Conservation (phyloP, 1,140 invertebrate species). For the Pogonomyrmex barbatus region DNA sequence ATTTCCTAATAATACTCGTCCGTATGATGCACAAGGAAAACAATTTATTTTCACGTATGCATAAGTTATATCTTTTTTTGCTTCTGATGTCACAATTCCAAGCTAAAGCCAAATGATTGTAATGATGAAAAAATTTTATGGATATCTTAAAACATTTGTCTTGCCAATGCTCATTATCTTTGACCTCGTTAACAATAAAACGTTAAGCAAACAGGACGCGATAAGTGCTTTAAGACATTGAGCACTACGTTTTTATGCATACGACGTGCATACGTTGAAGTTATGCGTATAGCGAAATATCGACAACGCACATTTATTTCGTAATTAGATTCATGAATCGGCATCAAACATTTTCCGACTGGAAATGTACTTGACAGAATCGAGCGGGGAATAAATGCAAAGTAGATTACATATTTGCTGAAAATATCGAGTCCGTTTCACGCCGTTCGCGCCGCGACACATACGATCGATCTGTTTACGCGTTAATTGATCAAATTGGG, state of each 20-base stretch:
- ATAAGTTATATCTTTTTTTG: not conserved
- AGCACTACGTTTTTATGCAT: not conserved
- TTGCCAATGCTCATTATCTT: not conserved
- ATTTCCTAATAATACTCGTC: not conserved
- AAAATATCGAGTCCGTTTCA: not conserved
- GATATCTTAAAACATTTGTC: not conserved
- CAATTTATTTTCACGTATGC: not conserved
- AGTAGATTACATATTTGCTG: not conserved
- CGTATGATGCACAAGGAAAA: not conserved
- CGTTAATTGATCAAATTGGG: constrained; percentile 68
- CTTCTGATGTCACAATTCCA: not conserved
- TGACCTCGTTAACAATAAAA: not conserved
- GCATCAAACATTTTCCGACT: not conserved
- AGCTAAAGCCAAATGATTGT: not conserved
- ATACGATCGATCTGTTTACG: constrained; percentile 63
- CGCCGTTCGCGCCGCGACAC: not conserved
- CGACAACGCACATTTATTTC: not conserved
- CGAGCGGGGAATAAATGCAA: not conserved
- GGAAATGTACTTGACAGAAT: not conserved
- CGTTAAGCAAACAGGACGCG: not conserved
- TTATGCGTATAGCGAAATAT: not conserved
- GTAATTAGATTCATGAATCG: not conserved
- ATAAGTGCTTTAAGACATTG: not conserved
- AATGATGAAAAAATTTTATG: not conserved
- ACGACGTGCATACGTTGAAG: not conserved